Base-by-base conservation (phyloP, 2,888 invertebrate species). In the Odiellus spinosus region DNA sequence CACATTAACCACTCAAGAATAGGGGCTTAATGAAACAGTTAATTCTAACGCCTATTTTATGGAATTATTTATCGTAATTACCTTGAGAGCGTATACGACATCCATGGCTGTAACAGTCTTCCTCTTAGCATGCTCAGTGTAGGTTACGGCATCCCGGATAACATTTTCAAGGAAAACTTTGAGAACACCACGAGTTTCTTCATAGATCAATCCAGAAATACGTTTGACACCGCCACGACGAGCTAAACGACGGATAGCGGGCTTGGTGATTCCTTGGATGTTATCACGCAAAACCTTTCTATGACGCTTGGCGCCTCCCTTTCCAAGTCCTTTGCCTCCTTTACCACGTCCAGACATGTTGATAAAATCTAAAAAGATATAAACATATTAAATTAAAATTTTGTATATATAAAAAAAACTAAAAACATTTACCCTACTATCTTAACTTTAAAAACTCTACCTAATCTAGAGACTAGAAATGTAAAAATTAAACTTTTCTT, bases 51-150 rank as follows among this genome's bases (percentile, higher is more conserved):
- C n/a, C n/a, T n/a, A n/a, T n/a, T n/a, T n/a, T n/a, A n/a, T n/a
- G n/a, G 26, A 26, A 26, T 6, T 26, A 8, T 38, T 26, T 6
- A 26, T 26, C 26, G 8, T 26, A 26, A 26, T 26, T 26, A 26
- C 26, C 26, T 85, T 84, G 60, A 84, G 65, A n/a, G 82, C 82
- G 61, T 84, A 86, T 42, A 85, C 82, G 11, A 86, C 80, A 58
- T 85, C 84, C 84, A 85, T 84, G 14, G 83, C 82, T 0, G 83
- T 85, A 40, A 85, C 84, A 1, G 84, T 86, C 69, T 86, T 86
- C 57, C 84, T 71, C 67, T 85, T 86, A 33, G 84, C 84, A 62
- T 86, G 83, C 61, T 85, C 83, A 1, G 83, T 84, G 65, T 83
- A 84, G 3, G 82, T 83, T 44, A 83, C 82, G n/a, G 83, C 82